Conservation (phyloP, 1,140 invertebrate genomes). For the Drosophila athabasca region DNA sequence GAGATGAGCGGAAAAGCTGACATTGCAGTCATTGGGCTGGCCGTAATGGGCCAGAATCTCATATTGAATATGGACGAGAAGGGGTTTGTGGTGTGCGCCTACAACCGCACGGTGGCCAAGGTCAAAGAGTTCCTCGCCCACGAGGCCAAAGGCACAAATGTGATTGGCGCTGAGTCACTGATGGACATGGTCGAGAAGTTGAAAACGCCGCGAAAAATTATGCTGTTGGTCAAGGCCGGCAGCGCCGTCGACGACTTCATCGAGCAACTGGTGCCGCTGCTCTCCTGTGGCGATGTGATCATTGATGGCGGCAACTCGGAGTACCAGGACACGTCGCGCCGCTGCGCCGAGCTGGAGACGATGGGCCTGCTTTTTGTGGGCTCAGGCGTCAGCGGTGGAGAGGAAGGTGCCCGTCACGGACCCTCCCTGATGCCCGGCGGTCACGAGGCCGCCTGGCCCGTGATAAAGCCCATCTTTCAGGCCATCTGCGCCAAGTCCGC, state of each 20-base stretch:
- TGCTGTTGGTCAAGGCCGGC: conserved; percentile 99
- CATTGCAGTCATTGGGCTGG: conserved; percentile 95
- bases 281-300: conserved; percentile 97
- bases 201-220: conserved; percentile 96
- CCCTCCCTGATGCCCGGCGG: conserved; percentile 99
- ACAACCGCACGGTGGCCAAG: conserved; percentile 98
- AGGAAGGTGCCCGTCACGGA: conserved; percentile 98
- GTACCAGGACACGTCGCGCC: conserved; percentile 95
- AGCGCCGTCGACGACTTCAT: conserved; percentile 98
- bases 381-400: conserved; percentile 98
- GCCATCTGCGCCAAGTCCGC: conserved; percentile 95
- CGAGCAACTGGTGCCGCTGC: conserved; percentile 92
- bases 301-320: conserved; percentile 99
- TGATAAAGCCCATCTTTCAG: conserved; percentile 98
- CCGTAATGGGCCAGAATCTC: conserved; percentile 99
- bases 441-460: conserved; percentile 94
- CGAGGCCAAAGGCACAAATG: conserved; percentile 95
- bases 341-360: conserved; percentile 90
- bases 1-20: conserved; percentile 87
- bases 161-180: conserved; percentile 96
- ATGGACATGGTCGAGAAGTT: conserved; percentile 97
- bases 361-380: conserved; percentile 97
- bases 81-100: conserved; percentile 99
- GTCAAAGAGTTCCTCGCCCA: conserved; percentile 88
- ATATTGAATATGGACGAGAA: conserved; percentile 99